phyloP scores from a whole-genome alignment of 2,797 vertebrate species.

The Poeciliopsis turneri region DNA sequence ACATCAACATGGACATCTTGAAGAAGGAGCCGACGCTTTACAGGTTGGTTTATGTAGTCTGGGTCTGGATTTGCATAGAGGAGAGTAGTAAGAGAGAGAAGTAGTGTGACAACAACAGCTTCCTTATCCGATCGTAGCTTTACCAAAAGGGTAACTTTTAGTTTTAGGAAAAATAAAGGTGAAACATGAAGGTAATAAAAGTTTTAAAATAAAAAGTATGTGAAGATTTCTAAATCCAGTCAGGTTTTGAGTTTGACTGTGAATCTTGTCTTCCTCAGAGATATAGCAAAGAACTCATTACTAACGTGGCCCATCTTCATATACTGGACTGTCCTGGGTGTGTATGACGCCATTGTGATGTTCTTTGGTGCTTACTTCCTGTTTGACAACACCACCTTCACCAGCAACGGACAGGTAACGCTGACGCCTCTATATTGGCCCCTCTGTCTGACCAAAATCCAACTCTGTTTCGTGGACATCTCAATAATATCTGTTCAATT shows the following conservation, averaged over 20 bases:
- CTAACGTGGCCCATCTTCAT: slow-evolving; percentile 92
- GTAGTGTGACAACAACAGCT: not conserved
- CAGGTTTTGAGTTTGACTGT: not conserved
- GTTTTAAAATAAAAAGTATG: not conserved
- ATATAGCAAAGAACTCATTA: slow-evolving; percentile 93
- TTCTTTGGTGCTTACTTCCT: slow-evolving; percentile 98
- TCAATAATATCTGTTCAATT: not conserved
- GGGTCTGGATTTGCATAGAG: not conserved
- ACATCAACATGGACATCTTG: slow-evolving; percentile 90
- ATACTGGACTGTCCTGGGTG: slow-evolving; percentile 94
- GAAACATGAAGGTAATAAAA: not conserved
- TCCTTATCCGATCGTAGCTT: not conserved
- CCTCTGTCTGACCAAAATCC: not conserved
- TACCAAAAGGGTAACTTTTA: not conserved
- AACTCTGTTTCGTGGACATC: not conserved
- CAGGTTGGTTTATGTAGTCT: slow-evolving; percentile 51
- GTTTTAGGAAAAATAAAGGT: not conserved
- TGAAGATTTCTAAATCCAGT: not conserved
- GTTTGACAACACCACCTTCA: slow-evolving; percentile 93
- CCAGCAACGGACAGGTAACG: slow-evolving; percentile 89
- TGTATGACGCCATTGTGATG: slow-evolving; percentile 94
- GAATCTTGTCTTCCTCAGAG: slow-evolving; percentile 76
- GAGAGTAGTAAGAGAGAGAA: not conserved
- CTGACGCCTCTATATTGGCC: not conserved
- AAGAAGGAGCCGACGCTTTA: slow-evolving; percentile 92